These are phyloP conservation scores for Melanotaenia duboulayi DNA, from an alignment of 2,113 vertebrate genomes.

Conservation along the genomic window DNA sequence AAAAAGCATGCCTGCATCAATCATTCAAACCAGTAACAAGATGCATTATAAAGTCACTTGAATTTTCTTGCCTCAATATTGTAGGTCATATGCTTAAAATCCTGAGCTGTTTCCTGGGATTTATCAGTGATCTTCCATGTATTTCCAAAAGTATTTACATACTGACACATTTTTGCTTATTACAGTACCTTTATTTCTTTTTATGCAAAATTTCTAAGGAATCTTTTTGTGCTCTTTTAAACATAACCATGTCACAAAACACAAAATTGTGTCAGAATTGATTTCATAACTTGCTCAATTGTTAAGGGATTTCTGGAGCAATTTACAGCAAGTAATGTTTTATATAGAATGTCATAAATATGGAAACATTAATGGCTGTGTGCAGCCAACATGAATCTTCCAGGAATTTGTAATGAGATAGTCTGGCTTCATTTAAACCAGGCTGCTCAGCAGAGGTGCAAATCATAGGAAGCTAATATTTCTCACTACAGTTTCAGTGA, in stretches of 20 bases:
- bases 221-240: neutral
- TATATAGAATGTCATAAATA: neutral
- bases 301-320: neutral
- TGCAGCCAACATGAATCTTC: neutral
- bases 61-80: neutral
- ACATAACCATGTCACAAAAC: neutral
- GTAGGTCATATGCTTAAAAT: neutral
- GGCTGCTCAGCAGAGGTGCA: neutral
- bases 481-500: neutral
- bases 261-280: neutral
- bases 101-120: neutral
- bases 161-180: neutral
- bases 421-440: neutral
- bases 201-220: neutral
- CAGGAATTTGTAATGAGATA: neutral
- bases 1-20: neutral
- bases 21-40: neutral
- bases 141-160: neutral
- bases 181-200: too few species aligned
- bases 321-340: neutral
- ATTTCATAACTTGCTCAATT: neutral
- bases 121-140: neutral
- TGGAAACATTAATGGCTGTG: neutral
- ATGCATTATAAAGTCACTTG: neutral
- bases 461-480: neutral